Conservation (phyloP, 2,797 vertebrate genomes). For the Enteromius paludinosus region DNA sequence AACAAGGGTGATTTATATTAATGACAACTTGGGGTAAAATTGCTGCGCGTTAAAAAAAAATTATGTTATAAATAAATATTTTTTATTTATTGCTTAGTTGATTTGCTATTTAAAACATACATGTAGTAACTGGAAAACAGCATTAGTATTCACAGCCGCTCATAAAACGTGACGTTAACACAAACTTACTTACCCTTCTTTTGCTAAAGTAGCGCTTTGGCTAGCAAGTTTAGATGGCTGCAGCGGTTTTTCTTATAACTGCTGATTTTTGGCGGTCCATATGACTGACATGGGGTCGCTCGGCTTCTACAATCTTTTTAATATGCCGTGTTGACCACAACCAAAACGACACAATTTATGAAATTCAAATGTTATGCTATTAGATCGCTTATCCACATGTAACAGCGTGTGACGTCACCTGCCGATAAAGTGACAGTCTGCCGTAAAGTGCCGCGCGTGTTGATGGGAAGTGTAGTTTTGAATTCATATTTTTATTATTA, state of each 20-base stretch:
- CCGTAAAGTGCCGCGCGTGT: conserved; percentile 14
- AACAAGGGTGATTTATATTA: neutral
- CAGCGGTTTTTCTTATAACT: neutral
- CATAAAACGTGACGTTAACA: neutral
- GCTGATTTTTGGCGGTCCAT: neutral
- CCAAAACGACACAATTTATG: neutral
- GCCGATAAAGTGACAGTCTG: neutral
- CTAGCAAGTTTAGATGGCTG: neutral
- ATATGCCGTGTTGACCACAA: neutral
- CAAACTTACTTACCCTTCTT: conserved; percentile 19
- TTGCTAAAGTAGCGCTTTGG: conserved; percentile 12
- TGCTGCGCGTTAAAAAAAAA: too few relatives aligned
- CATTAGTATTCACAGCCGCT: neutral
- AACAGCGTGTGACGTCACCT: neutral
- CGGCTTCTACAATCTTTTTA: neutral
- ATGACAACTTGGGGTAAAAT: neutral
- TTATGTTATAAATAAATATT: neutral
- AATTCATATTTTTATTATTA: too few relatives aligned
- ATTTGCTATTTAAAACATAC: neutral
- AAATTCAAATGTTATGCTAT: neutral
- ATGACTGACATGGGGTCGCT: too few relatives aligned
- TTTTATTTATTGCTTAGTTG: neutral
- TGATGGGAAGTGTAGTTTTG: conserved; percentile 52
- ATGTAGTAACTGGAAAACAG: neutral
- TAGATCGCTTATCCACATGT: neutral